Base-by-base conservation (phyloP, 30 jellyfish, hydroid and myxozoan genomes). In the Rhopilema esculentum region DNA sequence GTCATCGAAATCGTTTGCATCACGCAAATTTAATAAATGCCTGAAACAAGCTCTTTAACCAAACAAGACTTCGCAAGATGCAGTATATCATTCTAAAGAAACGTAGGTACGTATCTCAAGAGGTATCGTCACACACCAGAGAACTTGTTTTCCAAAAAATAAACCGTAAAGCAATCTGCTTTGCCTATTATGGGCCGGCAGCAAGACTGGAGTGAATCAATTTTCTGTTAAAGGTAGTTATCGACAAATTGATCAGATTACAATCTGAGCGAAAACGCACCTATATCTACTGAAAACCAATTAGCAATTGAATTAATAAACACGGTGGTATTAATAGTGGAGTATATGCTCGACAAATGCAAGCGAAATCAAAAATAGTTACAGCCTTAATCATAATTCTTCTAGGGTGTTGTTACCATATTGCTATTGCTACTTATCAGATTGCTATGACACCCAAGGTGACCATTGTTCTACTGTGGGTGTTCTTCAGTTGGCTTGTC, bases 401-500 rank as follows among this genome's bases (percentile, higher is more conserved):
- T 22, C 27, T 15, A 69, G 49, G 16, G 20, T 1, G 61, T 16
- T 8, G 26, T 8, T 23, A 67, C 21, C 8, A 67, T 67, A 67
- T 8, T 0, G 15, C 31, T 24, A 15, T 17, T 1, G 28, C 64
- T 19, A 63, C 8, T 24, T 63, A 7, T 19, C 72, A 24, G 4
- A 24, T 24, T 63, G 17, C 72, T 63, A 24, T 63, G 72, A 19
- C 29, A 63, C 22, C 72, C 72, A 2, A 63, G 72, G 72, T n/a
- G 29, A 63, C 29, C 6, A 2, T 40, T 8, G 29, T 63, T n/a
- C 29, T 63, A 63, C 29, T 63, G 26, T 2, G 51, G 77, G 4
- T 84, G 65, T 49, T 71, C 77, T 21, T 61, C 93, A 19, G 80
- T 63, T 0, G 75, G 74, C 50, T 85, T 69, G 22, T 40, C 79